Evolutionary conservation across 1,140 invertebrate genomes (phyloP).

Genomic region (Micrasema minimum): DNA sequence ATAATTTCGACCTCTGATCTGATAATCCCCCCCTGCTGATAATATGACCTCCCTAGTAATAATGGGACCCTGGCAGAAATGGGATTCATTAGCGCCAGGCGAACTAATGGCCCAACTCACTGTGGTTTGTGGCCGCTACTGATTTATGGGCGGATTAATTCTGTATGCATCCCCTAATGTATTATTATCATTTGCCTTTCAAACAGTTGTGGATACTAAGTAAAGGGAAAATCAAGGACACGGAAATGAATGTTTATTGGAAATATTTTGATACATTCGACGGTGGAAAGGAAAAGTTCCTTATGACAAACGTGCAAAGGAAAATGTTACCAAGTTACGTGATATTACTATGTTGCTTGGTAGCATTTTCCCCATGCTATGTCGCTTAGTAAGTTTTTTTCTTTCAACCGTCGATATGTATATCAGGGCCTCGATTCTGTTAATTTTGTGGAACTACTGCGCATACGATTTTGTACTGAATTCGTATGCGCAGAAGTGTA

Average conservation of each 20-base stretch:
- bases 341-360: too few relatives aligned
- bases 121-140: constrained; percentile 34
- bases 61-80: neutral
- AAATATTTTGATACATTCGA: neutral
- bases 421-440: too few relatives aligned
- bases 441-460: too few relatives aligned
- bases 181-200: constrained; percentile 14
- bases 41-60: neutral
- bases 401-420: too few relatives aligned
- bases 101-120: constrained; percentile 22
- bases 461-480: too few relatives aligned
- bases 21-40: neutral
- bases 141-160: constrained; percentile 47
- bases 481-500: too few relatives aligned
- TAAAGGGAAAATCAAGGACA: neutral
- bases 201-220: constrained; percentile 22
- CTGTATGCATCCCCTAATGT: constrained; percentile 30
- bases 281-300: too few relatives aligned
- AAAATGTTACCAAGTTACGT: too few relatives aligned
- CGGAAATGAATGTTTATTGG: neutral
- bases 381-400: too few relatives aligned
- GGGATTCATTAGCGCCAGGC: constrained; percentile 31
- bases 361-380: too few relatives aligned
- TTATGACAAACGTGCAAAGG: too few relatives aligned
- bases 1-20: neutral